Base-by-base conservation (phyloP, 1,140 invertebrate species). In the Drosophila santomea region DNA sequence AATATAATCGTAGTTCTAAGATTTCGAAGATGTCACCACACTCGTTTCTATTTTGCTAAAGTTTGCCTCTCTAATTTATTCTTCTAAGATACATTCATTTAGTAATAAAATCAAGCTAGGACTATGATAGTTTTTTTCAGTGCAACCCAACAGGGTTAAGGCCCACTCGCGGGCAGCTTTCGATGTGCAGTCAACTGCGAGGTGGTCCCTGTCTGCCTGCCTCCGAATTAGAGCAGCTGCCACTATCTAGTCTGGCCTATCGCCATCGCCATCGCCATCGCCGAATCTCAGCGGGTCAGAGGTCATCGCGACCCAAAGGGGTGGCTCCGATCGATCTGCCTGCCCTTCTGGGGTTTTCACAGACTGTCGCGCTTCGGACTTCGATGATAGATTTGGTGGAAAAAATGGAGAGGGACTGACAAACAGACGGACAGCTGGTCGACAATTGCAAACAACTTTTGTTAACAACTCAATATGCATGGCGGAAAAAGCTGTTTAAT, bases 141-240 rank as follows among this genome's bases (percentile, higher is more conserved):
- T 43, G 64, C 15, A 52, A 32, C 11, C 23, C 3, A 75, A 78
- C 10, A 83, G 80, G 74, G 74, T 83, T 83, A 79, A 64, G 73
- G 62, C 64, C 54, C 41, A 57, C 55, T 57, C 23, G 12, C 54
- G 41, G 63, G 35, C 61, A 67, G 66, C 41, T 79, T 76, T 89
- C 71, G 73, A 79, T 88, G 83, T 83, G 76, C 83, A 88, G 36
- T 67, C 62, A 83, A 88, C 79, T 88, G 83, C 79, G 63, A 72
- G 82, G 74, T 84, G 82, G 74, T 84, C 81, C 80, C 71, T 5
- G n/a, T 10, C 32, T 25, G 23, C 20, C 14, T 11, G 7, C 10
- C 32, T 43, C 14, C 44, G 51, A 68, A 44, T 39, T 32, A 35
- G 23, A 55, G 84, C 83, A 88, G 83, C 83, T 88, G 83, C 77